Evolutionary conservation across 2,888 invertebrate genomes (phyloP).

Genomic region (Pyrochroa serraticornis): DNA sequence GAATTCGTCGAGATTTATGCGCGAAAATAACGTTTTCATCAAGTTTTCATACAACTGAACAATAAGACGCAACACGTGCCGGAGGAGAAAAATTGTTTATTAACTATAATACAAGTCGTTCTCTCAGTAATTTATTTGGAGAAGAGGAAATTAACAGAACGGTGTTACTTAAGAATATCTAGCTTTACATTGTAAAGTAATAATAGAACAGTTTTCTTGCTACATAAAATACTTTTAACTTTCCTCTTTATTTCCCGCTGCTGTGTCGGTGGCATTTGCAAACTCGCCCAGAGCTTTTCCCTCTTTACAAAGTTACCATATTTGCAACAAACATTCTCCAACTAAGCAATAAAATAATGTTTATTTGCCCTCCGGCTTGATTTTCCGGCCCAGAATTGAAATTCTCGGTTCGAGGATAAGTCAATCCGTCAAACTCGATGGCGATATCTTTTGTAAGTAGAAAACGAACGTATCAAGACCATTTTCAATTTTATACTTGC

Average conservation of each 20-base stretch:
- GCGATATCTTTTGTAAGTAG: not conserved
- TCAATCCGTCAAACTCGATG: constrained; percentile 11
- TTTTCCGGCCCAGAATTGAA: not conserved
- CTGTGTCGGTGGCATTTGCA: constrained; percentile 16
- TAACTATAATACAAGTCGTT: too few relatives aligned
- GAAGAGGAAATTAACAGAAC: constrained; percentile 7
- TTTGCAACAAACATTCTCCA: constrained; percentile 5
- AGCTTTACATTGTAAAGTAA: constrained; percentile 25
- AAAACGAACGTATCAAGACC: not conserved
- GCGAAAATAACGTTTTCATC: constrained; percentile 5
- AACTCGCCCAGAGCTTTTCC: too few relatives aligned
- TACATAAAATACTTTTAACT: constrained; percentile 21
- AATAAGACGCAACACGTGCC: constrained; percentile 10
- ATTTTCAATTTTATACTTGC: constrained; percentile 24
- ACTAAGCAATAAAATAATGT: too few relatives aligned
- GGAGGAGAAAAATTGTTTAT: not conserved
- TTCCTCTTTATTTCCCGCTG: constrained; percentile 20
- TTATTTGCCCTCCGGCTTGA: too few relatives aligned
- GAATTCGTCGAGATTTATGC: constrained; percentile 4
- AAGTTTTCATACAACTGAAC: constrained; percentile 1
- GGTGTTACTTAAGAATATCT: constrained; percentile 20
- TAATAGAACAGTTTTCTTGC: constrained; percentile 20
- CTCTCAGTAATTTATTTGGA: not conserved
- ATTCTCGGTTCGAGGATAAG: constrained; percentile 1
- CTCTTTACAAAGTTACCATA: constrained; percentile 12